Evolutionary conservation across 2,888 invertebrate genomes (phyloP).

Genomic region (Diachrysia chrysitis): DNA sequence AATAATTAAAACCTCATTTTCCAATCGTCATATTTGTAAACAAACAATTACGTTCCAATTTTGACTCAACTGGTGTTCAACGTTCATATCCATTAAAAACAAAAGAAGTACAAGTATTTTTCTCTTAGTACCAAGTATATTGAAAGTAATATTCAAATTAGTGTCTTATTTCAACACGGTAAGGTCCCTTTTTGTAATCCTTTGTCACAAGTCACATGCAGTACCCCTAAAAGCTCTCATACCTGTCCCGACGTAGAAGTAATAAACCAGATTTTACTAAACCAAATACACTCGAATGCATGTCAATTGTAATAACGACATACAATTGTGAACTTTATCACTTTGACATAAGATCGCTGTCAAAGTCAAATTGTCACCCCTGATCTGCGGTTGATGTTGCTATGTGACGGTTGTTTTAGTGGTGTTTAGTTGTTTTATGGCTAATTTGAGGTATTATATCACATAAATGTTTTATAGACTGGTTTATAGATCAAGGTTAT

Average conservation of each 20-base stretch:
- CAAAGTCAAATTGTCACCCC: background rate
- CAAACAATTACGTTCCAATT: background rate
- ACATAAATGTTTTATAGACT: background rate
- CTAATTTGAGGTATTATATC: slow-evolving; percentile 7
- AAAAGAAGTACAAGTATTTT: background rate
- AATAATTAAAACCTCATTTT: no score
- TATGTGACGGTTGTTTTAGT: slow-evolving; percentile 14
- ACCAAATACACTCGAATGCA: background rate
- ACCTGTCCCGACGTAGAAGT: slow-evolving; percentile 15
- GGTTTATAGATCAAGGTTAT: background rate
- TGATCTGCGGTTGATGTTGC: background rate
- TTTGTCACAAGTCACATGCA: slow-evolving; percentile 3
- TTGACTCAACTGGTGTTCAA: background rate
- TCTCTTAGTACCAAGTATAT: background rate
- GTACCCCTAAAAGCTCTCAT: slow-evolving; percentile 18
- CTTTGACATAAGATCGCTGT: background rate
- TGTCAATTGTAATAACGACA: background rate
- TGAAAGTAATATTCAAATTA: background rate
- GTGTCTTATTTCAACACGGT: background rate
- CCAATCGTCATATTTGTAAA: background rate
- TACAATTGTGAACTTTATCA: background rate
- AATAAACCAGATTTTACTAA: slow-evolving; percentile 27
- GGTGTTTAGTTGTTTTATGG: slow-evolving; percentile 26
- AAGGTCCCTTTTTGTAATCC: background rate
- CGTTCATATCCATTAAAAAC: background rate